Evolutionary conservation across 2,888 invertebrate genomes (phyloP), one percentile per base, ranked within the genome.

Genomic region (Stramonita haemastoma): DNA sequence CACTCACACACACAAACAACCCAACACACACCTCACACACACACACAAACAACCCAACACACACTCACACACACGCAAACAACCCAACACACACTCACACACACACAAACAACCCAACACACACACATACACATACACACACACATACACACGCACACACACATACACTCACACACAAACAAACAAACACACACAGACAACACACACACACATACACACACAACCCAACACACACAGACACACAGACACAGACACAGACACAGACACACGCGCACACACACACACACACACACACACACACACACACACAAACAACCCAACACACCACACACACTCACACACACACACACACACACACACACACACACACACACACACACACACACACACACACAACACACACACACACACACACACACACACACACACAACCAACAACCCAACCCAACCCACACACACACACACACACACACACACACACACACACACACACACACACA

Each of bases 61-160:
- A 60, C 60, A 60, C 60, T 15, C 60, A 19, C 60, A 60, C 91
- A n/a, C n/a, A n/a, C 60, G 19, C n/a, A n/a, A n/a, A n/a, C n/a
- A n/a, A n/a, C n/a, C 66, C 60, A 60, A n/a, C 60, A 60, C 60
- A 60, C 60, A 60, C 60, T n/a, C n/a, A n/a, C n/a, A 60, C 60
- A 60, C 60, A 66, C 60, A 60, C 60, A 60, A 11, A 17, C 66
- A 11, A 60, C 60, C 11, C 17, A 60, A 60, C 60, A 60, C 60
- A 60, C 60, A 60, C 60, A 60, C 60, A 60, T 17, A 15, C 11
- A 11, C 11, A 15, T 17, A 60, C 60, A 60, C 60, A 60, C 60
- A 60, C 60, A 60, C 60, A 60, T 17, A 60, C 60, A 60, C 60
- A 15, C 60, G 19, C 17, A 60, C 60, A 60, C 60, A 60, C 60